Evolutionary conservation across 2,113 vertebrate species (phyloP).

Genomic region (Oryzias melastigma): DNA sequence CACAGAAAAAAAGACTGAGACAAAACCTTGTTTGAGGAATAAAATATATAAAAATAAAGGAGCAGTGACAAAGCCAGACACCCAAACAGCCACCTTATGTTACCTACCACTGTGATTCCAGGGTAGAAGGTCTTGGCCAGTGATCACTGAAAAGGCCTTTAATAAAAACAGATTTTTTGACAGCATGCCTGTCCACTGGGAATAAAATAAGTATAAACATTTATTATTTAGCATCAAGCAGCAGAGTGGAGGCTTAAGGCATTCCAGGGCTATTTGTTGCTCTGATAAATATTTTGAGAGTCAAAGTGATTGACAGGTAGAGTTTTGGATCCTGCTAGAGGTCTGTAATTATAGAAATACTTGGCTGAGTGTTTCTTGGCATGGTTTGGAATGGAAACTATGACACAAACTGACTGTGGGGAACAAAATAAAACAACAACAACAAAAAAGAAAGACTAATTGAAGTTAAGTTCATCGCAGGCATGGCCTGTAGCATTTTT

Average conservation of each 20-base stretch:
- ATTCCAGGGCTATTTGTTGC: slow-evolving; percentile 20
- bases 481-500: slow-evolving; percentile 20
- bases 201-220: slow-evolving; percentile 30
- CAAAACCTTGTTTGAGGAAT: not conserved
- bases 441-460: slow-evolving; percentile 12
- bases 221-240: slow-evolving; percentile 25
- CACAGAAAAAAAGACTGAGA: too few relatives aligned
- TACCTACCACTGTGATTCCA: slow-evolving; percentile 3
- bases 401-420: slow-evolving; percentile 2
- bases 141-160: slow-evolving; percentile 5
- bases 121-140: slow-evolving; percentile 4
- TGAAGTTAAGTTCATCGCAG: slow-evolving; percentile 14
- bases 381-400: slow-evolving; percentile 3
- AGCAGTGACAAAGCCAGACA: not conserved
- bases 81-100: not conserved
- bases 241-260: slow-evolving; percentile 7
- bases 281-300: slow-evolving; percentile 21
- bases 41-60: not conserved
- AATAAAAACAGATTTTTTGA: slow-evolving; percentile 14
- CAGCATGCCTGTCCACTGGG: slow-evolving; percentile 8
- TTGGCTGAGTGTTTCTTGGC: slow-evolving; percentile 26
- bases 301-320: slow-evolving; percentile 36
- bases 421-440: not conserved
- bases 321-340: slow-evolving; percentile 11
- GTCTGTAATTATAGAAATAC: slow-evolving; percentile 2